Conservation (phyloP, 2,888 invertebrate genomes). For the Noctuana brunneofusca region DNA sequence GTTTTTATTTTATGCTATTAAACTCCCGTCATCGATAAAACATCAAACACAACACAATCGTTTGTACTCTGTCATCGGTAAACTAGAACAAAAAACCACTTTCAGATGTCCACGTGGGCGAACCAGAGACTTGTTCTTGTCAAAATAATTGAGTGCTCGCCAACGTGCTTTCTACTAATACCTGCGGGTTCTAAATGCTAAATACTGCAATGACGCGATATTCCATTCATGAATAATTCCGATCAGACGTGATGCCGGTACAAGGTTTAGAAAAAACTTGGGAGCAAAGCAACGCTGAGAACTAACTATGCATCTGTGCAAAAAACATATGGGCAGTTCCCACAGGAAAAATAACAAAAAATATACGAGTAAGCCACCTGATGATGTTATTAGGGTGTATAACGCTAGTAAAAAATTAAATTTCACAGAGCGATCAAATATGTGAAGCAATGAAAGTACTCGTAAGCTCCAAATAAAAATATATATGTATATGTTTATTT, state of each 20-base stretch:
- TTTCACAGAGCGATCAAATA: no score
- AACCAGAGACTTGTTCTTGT: constrained; percentile 8
- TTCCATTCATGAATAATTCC: not conserved
- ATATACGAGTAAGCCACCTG: no score
- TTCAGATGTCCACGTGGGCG: constrained; percentile 18
- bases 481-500: no score
- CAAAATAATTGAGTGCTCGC: constrained; percentile 17
- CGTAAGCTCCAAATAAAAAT: no score
- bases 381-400: no score
- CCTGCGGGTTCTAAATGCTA: not conserved
- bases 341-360: no score
- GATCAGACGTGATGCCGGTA: not conserved
- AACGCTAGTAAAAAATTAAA: no score
- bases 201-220: constrained; percentile 1
- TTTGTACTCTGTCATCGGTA: not conserved
- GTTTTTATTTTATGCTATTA: no score
- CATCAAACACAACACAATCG: not conserved
- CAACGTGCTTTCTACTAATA: constrained; percentile 7
- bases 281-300: no score
- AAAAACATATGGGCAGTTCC: no score
- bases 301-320: no score
- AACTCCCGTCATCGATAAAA: not conserved
- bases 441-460: no score
- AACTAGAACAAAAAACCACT: constrained; percentile 10
- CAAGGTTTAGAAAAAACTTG: not conserved